Evolutionary conservation across 2,888 invertebrate genomes (phyloP).

Genomic region (Drosophila fulvimacula): DNA sequence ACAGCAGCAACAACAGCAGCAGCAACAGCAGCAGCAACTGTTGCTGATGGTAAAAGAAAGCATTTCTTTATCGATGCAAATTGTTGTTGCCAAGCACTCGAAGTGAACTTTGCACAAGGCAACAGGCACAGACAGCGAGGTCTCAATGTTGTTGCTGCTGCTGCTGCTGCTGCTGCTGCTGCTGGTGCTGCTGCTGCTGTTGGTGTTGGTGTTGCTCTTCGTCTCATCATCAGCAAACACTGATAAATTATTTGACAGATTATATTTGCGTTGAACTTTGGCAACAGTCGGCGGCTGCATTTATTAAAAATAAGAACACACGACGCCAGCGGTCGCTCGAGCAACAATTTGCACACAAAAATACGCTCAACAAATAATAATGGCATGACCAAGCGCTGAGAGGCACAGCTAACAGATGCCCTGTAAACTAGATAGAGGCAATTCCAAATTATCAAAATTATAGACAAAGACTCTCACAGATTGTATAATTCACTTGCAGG

Average conservation of each 20-base stretch:
- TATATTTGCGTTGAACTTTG: slow-evolving; percentile 80
- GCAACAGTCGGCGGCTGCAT: slow-evolving; percentile 60
- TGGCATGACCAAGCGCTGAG: neutral
- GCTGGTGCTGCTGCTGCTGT: slow-evolving; percentile 1
- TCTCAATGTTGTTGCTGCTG: slow-evolving; percentile 45
- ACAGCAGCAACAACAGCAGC: neutral
- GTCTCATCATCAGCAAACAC: slow-evolving; percentile 70
- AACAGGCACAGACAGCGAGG: slow-evolving; percentile 60
- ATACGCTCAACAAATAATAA: slow-evolving; percentile 5
- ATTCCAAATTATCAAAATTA: too few relatives aligned
- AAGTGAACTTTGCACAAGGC: slow-evolving; percentile 55
- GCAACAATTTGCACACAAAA: slow-evolving; percentile 22
- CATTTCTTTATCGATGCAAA: slow-evolving; percentile 58
- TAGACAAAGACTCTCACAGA: too few relatives aligned
- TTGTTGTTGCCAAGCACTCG: slow-evolving; percentile 49
- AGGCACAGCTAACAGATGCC: slow-evolving; percentile 18
- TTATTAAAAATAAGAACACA: slow-evolving; percentile 59
- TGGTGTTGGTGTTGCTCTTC: slow-evolving; percentile 33
- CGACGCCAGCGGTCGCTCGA: slow-evolving; percentile 34
- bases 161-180: slow-evolving; percentile 5
- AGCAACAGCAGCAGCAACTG: slow-evolving; percentile 12
- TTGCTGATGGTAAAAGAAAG: slow-evolving; percentile 41
- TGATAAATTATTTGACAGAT: slow-evolving; percentile 81
- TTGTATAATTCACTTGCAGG: neutral
- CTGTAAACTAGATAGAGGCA: neutral